Evolutionary conservation across 2,888 invertebrate species (phyloP), one percentile per base, ranked within the genome.

Genomic region (Folsomia candida): DNA sequence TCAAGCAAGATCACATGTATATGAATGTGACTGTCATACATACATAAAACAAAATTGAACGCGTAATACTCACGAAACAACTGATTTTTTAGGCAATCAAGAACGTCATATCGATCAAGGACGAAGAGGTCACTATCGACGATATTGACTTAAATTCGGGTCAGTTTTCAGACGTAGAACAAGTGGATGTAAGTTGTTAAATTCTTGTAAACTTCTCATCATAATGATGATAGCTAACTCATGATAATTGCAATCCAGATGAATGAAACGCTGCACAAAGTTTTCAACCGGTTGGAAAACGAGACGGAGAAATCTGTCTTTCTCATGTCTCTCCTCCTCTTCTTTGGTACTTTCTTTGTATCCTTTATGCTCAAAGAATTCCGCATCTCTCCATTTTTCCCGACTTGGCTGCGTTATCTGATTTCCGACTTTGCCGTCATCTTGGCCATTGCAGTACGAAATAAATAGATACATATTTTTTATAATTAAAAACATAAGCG

Each of bases 401-500:
- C 82, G 37, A 78, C 79, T 2, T 76, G 84, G 83, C 81, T 84
- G 3, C 83, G 86, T 14, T 81, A 82, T 67, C 79, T 82, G 27
- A 72, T 86, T 61, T 83, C 84, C 69, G 86, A 86, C 79, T 86
- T 86, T 77, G 82, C 85, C 14, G 86, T 86, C 2, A 80, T 86
- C 63, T 81, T 85, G 47, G 83, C 85, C 24, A 86, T 86, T 66
- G 9, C 18, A 9, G 25, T 59, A 20, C 24, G 20, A 3, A n/a
- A n/a, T n/a, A n/a, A n/a, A n/a, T n/a, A n/a, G n/a, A n/a, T n/a
- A n/a, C n/a, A n/a, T n/a, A n/a, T n/a, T n/a, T n/a, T n/a, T n/a
- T n/a, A n/a, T n/a, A n/a, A n/a, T n/a, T n/a, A n/a, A n/a, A n/a
- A n/a, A n/a, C n/a, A n/a, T n/a, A n/a, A n/a, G n/a, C n/a, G n/a